Evolutionary conservation across 1,140 invertebrate species (phyloP).

Genomic region (Planococcus citri): DNA sequence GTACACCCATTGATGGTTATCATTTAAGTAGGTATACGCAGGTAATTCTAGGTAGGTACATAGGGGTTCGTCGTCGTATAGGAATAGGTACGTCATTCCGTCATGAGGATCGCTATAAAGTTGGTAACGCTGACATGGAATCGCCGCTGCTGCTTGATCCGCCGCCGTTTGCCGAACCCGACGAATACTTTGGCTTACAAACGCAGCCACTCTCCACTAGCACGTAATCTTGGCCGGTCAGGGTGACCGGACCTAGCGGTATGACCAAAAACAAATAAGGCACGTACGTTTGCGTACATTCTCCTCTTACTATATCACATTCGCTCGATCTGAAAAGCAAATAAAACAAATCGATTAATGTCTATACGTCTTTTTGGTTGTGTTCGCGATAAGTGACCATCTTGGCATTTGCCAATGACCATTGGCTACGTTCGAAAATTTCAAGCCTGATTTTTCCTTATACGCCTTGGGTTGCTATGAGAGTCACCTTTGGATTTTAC

Average conservation of each 20-base stretch:
- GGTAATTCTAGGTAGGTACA: too few species aligned
- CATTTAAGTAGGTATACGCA: too few species aligned
- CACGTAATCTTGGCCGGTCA: conserved; percentile 84
- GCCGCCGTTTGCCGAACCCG: not conserved
- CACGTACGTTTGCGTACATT: conserved; percentile 83
- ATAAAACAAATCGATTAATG: too few species aligned
- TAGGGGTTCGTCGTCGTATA: too few species aligned
- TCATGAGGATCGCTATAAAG: too few species aligned
- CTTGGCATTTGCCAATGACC: too few species aligned
- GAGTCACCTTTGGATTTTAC: too few species aligned
- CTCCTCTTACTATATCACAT: conserved; percentile 73
- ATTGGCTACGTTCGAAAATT: too few species aligned
- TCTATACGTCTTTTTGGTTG: not conserved
- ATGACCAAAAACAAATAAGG: conserved; percentile 83
- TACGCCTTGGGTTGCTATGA: not conserved
- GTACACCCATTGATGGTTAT: too few species aligned
- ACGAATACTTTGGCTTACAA: conserved; percentile 56
- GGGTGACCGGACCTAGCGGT: conserved; percentile 74
- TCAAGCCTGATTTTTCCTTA: not conserved
- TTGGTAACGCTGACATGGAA: not conserved
- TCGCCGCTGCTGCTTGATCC: not conserved
- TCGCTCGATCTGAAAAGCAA: conserved; percentile 56
- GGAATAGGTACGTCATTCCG: too few species aligned
- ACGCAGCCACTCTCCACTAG: conserved; percentile 83
- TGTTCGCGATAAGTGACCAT: not conserved